phyloP scores from a whole-genome alignment of 2,797 vertebrate genomes.

The Enteromius mattozi region DNA sequence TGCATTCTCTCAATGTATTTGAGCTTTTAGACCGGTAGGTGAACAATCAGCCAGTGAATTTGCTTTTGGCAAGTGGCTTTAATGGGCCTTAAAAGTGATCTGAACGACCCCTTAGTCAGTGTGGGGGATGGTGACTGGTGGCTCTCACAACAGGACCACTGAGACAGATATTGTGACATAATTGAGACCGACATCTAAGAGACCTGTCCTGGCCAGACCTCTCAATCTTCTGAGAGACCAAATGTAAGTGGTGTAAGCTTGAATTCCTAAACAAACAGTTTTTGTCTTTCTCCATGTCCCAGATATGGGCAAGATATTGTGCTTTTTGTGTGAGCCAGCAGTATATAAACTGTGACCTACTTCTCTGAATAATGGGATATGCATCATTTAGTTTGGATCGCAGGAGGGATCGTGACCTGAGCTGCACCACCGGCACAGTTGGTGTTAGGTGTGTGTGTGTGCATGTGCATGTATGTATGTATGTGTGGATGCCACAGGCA shows the following conservation, averaged over 20 bases:
- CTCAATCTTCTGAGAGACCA: neutral
- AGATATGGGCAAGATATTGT: slow-evolving; percentile 40
- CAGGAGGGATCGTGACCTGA: slow-evolving; percentile 48
- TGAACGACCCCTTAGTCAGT: slow-evolving; percentile 7
- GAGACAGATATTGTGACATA: slow-evolving; percentile 29
- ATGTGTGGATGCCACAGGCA: slow-evolving; percentile 24
- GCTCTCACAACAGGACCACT: slow-evolving; percentile 24
- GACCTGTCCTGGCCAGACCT: slow-evolving; percentile 11
- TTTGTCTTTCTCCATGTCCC: slow-evolving; percentile 16
- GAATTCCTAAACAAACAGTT: neutral
- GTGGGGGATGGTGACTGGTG: neutral
- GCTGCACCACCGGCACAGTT: slow-evolving; percentile 26
- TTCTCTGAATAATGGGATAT: slow-evolving; percentile 62
- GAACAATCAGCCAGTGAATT: slow-evolving; percentile 38
- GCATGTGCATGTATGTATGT: slow-evolving; percentile 5
- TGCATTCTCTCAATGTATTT: slow-evolving; percentile 10
- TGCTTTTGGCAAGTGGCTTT: slow-evolving; percentile 13
- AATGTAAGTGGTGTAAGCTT: neutral
- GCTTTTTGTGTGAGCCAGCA: slow-evolving; percentile 31
- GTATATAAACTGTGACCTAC: slow-evolving; percentile 61
- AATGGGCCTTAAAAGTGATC: slow-evolving; percentile 35
- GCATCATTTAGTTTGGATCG: slow-evolving; percentile 56
- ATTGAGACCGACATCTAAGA: slow-evolving; percentile 3
- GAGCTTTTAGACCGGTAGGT: slow-evolving; percentile 20
- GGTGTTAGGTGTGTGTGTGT: neutral